A percentile compares a stretch with the other conserved stretches of the same genome.
phyloP scores from a whole-genome alignment of 2,113 vertebrate genomes.

The Cochlearius cochlearius region DNA sequence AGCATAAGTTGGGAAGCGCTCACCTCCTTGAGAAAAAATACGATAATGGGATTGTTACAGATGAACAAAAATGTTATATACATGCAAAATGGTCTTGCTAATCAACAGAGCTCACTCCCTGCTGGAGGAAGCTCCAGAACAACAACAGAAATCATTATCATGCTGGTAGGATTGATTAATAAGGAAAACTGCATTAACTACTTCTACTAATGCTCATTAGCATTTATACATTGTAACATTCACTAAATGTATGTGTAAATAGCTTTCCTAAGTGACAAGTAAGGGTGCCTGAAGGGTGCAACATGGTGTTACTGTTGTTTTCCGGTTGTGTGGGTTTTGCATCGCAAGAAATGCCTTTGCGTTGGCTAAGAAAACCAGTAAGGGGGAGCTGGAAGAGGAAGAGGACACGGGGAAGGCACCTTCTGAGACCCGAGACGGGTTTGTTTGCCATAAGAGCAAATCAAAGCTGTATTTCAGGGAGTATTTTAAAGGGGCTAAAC shows the following conservation, averaged over 20 bases:
- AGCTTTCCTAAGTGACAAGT: conserved; percentile 32
- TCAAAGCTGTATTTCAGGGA: background rate
- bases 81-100: conserved; percentile 42
- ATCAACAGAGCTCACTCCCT: conserved; percentile 54
- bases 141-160: conserved; percentile 56
- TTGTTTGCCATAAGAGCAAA: background rate
- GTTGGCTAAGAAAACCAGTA: background rate
- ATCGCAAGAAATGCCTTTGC: fast-evolving
- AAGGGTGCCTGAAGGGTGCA: conserved; percentile 40
- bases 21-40: background rate
- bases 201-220: conserved; percentile 57
- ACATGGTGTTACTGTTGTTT: background rate
- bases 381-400: background rate
- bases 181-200: conserved; percentile 47
- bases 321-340: background rate
- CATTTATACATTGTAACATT: conserved; percentile 44
- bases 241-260: conserved; percentile 25
- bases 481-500: background rate
- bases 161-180: conserved; percentile 61
- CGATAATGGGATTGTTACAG: conserved; percentile 33
- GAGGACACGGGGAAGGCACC: background rate
- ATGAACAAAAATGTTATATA: conserved; percentile 42
- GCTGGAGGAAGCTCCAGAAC: conserved; percentile 47
- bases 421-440: background rate
- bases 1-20: background rate